Evolutionary conservation across 2,797 vertebrate genomes (phyloP).

Genomic region (Hoplostethus mediterraneus): DNA sequence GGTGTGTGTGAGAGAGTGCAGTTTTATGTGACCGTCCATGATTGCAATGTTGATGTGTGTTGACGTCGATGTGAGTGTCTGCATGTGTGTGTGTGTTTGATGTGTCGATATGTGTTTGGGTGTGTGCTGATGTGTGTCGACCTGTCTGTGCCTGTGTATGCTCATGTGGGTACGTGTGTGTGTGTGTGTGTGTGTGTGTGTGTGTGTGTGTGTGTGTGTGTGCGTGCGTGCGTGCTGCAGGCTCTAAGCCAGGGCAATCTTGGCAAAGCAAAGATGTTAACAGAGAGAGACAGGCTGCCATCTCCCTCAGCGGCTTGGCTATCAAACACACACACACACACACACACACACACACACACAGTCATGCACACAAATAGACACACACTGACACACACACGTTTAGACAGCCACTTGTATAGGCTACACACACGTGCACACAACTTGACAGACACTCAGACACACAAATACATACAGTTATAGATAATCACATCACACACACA

Average conservation of each 20-base stretch:
- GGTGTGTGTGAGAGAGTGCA: background rate
- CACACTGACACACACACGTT: background rate
- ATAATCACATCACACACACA: slow-evolving; percentile 36
- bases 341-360: slow-evolving; percentile 9
- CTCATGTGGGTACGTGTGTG: background rate
- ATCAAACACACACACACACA: slow-evolving; percentile 10
- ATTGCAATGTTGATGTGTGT: slow-evolving; percentile 45
- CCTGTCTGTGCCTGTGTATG: background rate
- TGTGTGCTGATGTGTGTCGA: slow-evolving; percentile 22
- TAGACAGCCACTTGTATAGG: too few relatives aligned
- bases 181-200: slow-evolving; percentile 5
- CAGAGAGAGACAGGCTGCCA: slow-evolving; percentile 70
- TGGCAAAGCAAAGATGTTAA: slow-evolving; percentile 67
- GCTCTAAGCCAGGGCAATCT: slow-evolving; percentile 56
- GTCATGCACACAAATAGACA: background rate
- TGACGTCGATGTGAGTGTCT: slow-evolving; percentile 35
- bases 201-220: slow-evolving; percentile 6
- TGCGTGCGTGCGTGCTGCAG: slow-evolving; percentile 21
- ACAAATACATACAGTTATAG: slow-evolving; percentile 37
- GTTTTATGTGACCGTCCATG: slow-evolving; percentile 38
- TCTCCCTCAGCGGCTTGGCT: slow-evolving; percentile 65
- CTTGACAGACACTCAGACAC: slow-evolving; percentile 17
- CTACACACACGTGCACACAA: background rate
- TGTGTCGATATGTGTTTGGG: background rate
- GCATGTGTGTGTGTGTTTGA: slow-evolving; percentile 28